phyloP scores from a whole-genome alignment of 2,888 invertebrate genomes.

The Hypolimnas misippus region DNA sequence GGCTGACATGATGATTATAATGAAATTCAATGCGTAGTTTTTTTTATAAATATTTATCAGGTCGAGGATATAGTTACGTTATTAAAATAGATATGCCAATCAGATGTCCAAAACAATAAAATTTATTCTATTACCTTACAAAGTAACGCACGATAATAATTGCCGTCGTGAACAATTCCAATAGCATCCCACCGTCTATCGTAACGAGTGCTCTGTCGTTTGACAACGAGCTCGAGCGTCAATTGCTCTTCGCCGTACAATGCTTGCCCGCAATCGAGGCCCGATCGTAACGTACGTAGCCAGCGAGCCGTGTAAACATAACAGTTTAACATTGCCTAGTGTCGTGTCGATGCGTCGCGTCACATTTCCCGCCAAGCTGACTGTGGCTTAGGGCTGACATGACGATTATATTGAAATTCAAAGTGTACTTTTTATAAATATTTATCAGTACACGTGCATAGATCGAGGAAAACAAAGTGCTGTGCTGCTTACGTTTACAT shows the following conservation, averaged over 20 bases:
- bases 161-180: conserved; percentile 16
- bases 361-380: conserved; percentile 21
- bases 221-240: conserved; percentile 25
- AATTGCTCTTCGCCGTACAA: conserved; percentile 37
- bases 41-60: conserved; percentile 38
- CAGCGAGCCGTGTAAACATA: conserved; percentile 66
- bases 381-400: conserved; percentile 19
- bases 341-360: conserved; percentile 34
- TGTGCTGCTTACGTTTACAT: conserved; percentile 12
- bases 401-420: conserved; percentile 34
- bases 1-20: conserved; percentile 24
- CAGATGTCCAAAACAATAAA: conserved; percentile 9
- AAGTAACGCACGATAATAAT: conserved; percentile 26
- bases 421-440: conserved; percentile 36
- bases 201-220: conserved; percentile 13
- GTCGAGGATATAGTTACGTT: too few relatives aligned
- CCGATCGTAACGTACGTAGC: conserved; percentile 50
- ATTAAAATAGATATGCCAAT: too few relatives aligned
- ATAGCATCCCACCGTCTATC: conserved; percentile 18
- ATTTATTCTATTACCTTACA: conserved; percentile 14
- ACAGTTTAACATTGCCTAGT: conserved; percentile 54
- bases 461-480: conserved; percentile 2
- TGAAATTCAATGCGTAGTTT: conserved; percentile 32
- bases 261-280: conserved; percentile 46
- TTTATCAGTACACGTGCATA: conserved; percentile 39